A percentile compares a stretch with the other conserved stretches of the same genome.
These are phyloP conservation scores for Aphidoletes aphidimyza DNA, from an alignment of 2,888 invertebrate genomes.

Conservation along the genomic window DNA sequence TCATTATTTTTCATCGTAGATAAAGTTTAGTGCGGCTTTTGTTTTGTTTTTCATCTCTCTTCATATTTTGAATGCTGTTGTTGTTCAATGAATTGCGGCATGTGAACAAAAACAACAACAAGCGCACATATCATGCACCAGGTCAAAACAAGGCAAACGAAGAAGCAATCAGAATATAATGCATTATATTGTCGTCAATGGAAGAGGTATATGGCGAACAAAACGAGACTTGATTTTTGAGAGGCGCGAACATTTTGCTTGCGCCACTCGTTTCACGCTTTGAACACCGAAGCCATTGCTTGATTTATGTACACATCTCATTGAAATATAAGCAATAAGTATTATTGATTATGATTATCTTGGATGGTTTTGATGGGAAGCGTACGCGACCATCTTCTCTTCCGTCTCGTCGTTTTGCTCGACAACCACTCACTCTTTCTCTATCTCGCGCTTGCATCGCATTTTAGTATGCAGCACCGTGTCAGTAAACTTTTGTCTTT, in stretches of 20 bases:
- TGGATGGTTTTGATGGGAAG: not conserved
- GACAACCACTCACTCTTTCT: not conserved
- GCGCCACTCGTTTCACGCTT: not conserved
- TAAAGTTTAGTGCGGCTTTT: not conserved
- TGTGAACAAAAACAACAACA: not conserved
- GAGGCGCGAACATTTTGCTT: not conserved
- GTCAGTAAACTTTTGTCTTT: too few relatives aligned
- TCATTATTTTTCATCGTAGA: not conserved
- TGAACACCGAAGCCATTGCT: not conserved
- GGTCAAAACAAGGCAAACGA: conserved; percentile 18
- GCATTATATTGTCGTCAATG: not conserved
- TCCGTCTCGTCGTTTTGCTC: not conserved
- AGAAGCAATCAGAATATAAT: conserved; percentile 38
- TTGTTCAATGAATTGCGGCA: not conserved
- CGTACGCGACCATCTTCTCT: not conserved
- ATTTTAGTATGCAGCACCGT: too few relatives aligned
- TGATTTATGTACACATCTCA: conserved; percentile 48
- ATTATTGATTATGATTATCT: conserved; percentile 51
- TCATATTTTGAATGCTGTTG: too few relatives aligned
- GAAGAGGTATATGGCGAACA: not conserved
- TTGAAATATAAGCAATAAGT: conserved; percentile 54
- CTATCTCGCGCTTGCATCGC: not conserved
- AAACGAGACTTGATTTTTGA: not conserved
- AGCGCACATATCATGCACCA: not conserved
- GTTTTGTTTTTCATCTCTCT: not conserved